phyloP scores from a whole-genome alignment of 2,113 vertebrate genomes.

The Pipa parva region DNA sequence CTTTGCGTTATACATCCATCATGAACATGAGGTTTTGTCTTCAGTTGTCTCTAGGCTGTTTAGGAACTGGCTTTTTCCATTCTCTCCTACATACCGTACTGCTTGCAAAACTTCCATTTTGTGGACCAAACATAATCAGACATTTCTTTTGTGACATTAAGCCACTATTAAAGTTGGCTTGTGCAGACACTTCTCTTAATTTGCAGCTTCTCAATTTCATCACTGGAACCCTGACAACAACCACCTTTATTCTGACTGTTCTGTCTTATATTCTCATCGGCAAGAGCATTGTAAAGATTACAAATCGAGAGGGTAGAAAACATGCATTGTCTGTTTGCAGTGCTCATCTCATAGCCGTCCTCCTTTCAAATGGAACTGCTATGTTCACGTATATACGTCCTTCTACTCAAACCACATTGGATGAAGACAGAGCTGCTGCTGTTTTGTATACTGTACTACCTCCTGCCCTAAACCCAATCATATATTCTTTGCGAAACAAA shows the following conservation, averaged over 20 bases:
- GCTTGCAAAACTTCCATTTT: constrained; percentile 14
- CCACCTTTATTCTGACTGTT: constrained; percentile 3
- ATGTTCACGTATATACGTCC: constrained; percentile 35
- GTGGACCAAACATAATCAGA: constrained; percentile 4
- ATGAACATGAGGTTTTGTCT: constrained; percentile 4
- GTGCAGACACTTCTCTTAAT: constrained; percentile 6
- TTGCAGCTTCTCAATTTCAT: neutral
- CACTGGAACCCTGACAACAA: neutral
- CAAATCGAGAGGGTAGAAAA: constrained; percentile 4
- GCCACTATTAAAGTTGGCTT: constrained; percentile 1
- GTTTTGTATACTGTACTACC: constrained; percentile 44
- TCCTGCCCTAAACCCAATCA: constrained; percentile 20
- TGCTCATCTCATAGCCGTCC: constrained; percentile 31
- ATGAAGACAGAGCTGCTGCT: constrained; percentile 41
- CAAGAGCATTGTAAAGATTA: neutral
- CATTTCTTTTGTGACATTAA: constrained; percentile 21
- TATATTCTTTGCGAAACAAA: constrained; percentile 39
- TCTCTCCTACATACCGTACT: neutral
- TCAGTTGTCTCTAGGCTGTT: neutral
- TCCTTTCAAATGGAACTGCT: constrained; percentile 38
- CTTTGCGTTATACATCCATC: constrained; percentile 9
- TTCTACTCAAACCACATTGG: constrained; percentile 19
- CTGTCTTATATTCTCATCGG: constrained; percentile 14
- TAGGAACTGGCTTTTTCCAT: neutral
- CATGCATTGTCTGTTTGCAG: constrained; percentile 16